These are phyloP conservation scores for Psittacara wagleri DNA, from an alignment of 2,113 vertebrate species.

Conservation along the genomic window DNA sequence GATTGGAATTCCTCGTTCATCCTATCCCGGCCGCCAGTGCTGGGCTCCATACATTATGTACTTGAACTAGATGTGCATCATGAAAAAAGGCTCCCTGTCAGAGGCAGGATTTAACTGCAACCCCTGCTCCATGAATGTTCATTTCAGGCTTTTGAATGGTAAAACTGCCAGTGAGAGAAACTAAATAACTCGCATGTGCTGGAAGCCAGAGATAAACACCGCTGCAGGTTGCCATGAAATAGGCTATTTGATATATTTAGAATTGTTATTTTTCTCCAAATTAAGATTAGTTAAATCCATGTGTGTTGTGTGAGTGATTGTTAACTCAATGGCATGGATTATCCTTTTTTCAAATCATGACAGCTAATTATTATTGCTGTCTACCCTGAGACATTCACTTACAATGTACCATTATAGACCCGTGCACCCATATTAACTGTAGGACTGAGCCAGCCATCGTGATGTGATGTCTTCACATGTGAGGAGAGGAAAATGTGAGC, in stretches of 20 bases:
- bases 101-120: conserved; percentile 57
- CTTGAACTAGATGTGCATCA: conserved; percentile 2
- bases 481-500: not conserved
- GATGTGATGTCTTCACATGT: not conserved
- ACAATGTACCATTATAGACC: conserved; percentile 62
- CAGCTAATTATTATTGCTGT: conserved; percentile 80
- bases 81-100: conserved; percentile 47
- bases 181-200: conserved; percentile 69
- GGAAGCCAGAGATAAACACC: conserved; percentile 75
- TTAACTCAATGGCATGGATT: conserved; percentile 76
- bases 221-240: conserved; percentile 69
- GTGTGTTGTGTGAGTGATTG: conserved; percentile 72
- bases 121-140: conserved; percentile 47
- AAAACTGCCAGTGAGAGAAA: conserved; percentile 68
- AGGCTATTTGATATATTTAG: conserved; percentile 75
- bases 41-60: not conserved
- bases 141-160: conserved; percentile 67
- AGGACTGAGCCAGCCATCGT: conserved; percentile 31
- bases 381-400: conserved; percentile 63
- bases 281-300: conserved; percentile 81
- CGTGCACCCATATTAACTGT: conserved; percentile 46
- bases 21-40: not conserved
- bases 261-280: conserved; percentile 81
- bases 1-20: conserved; percentile 32
- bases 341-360: conserved; percentile 75